Conservation (phyloP, 1,140 invertebrate genomes). For the Ptiloglossa arizonensis region DNA sequence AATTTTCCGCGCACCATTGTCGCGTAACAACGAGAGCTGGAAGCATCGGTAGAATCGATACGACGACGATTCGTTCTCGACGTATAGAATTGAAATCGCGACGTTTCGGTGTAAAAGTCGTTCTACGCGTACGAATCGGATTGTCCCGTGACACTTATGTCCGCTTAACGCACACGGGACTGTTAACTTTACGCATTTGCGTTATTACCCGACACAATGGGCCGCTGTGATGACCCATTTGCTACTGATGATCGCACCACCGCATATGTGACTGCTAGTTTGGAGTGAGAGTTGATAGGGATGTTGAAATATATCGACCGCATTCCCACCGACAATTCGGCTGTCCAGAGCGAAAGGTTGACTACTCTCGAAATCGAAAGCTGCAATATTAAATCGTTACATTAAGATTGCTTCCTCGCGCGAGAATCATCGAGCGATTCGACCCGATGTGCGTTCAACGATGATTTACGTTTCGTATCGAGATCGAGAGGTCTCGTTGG, state of each 20-base stretch:
- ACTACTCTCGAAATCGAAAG: not conserved
- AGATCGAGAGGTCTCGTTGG: no score
- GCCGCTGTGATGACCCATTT: slow-evolving; percentile 82
- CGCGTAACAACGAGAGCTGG: no score
- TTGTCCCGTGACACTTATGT: not conserved
- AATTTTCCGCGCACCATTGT: no score
- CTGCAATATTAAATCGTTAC: slow-evolving; percentile 38
- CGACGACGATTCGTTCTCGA: no score
- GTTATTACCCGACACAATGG: slow-evolving; percentile 78
- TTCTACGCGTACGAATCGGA: not conserved
- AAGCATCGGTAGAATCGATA: no score
- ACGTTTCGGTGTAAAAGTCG: not conserved
- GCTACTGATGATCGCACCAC: slow-evolving; percentile 80
- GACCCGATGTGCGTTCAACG: no score
- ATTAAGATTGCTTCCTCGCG: not conserved
- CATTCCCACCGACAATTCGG: slow-evolving; percentile 72
- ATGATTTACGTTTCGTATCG: no score
- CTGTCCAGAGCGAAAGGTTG: slow-evolving; percentile 27
- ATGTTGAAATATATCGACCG: slow-evolving; percentile 68
- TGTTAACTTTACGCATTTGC: slow-evolving; percentile 19
- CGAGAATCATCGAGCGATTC: no score
- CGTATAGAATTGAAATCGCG: no score
- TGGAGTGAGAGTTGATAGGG: slow-evolving; percentile 73
- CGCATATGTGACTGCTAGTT: slow-evolving; percentile 77
- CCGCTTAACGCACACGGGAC: not conserved